Percentiles rank a stretch among this genome's conserved stretches.
These are phyloP conservation scores for Sarcophaga variegata DNA, from an alignment of 2,888 invertebrate genomes.

Conservation along the genomic window DNA sequence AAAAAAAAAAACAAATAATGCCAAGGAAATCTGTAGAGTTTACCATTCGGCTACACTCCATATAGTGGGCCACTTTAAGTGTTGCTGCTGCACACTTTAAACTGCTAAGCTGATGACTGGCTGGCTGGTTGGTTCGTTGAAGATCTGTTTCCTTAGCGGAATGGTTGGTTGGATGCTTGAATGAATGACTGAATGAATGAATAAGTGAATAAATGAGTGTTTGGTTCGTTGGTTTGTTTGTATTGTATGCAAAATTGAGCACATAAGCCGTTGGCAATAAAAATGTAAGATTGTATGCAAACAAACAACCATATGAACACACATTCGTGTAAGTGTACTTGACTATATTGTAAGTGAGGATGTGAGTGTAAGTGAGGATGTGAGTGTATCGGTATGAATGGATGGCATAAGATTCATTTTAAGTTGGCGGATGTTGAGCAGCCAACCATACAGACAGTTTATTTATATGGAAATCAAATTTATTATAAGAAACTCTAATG, in stretches of 20 bases:
- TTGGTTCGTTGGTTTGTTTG: conserved; percentile 50
- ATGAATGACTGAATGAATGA: conserved; percentile 13
- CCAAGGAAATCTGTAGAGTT: no score
- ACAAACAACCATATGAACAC: not conserved
- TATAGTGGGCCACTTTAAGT: conserved; percentile 35
- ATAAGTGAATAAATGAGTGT: conserved; percentile 24
- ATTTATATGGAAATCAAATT: conserved; percentile 69
- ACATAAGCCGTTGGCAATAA: conserved; percentile 63
- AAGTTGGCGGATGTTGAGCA: conserved; percentile 70
- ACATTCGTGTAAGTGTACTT: not conserved
- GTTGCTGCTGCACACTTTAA: conserved; percentile 11
- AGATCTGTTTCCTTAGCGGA: not conserved
- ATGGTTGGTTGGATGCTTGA: conserved; percentile 14
- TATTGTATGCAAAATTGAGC: conserved; percentile 63
- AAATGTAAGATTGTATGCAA: conserved; percentile 49
- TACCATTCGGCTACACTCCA: conserved; percentile 4
- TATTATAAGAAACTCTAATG: conserved; percentile 66
- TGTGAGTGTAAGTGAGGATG: conserved; percentile 18
- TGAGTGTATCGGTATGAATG: conserved; percentile 10
- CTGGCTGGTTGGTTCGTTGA: conserved; percentile 1
- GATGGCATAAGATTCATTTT: conserved; percentile 53
- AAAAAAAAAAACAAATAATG: not conserved
- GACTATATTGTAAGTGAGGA: not conserved
- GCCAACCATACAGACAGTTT: conserved; percentile 67
- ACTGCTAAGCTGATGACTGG: conserved; percentile 22